Conservation (phyloP, 2,888 invertebrate genomes). For the Xestia xanthographa region DNA sequence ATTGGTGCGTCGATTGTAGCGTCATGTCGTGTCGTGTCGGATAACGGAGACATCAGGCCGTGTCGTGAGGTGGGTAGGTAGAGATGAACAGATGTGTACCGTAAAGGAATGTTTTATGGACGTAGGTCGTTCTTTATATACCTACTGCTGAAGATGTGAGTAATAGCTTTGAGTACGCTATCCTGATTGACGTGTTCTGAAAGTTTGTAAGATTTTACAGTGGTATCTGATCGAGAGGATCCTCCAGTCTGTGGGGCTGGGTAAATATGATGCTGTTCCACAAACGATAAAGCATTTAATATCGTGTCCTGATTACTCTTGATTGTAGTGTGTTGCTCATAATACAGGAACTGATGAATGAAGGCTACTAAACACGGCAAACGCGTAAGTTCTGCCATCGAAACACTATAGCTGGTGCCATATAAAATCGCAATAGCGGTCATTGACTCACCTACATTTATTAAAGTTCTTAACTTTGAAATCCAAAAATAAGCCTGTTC, state of each 20-base stretch:
- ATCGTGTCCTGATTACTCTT: no score
- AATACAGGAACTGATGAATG: no score
- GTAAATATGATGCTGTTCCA: no score
- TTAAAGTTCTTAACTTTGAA: no score
- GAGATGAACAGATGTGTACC: slow-evolving; percentile 17
- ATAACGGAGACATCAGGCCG: slow-evolving; percentile 57
- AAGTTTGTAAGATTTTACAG: not conserved
- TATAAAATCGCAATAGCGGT: no score
- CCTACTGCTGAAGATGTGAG: not conserved
- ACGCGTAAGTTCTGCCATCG: no score
- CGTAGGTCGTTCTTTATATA: not conserved
- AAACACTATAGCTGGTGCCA: no score
- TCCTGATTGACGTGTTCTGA: not conserved
- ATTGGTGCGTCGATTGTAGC: slow-evolving; percentile 57
- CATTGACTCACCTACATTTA: no score
- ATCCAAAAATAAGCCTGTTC: no score
- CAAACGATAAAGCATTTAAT: no score
- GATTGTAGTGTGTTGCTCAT: no score
- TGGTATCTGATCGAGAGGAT: not conserved
- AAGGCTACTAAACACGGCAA: no score
- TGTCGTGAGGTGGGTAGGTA: slow-evolving; percentile 7
- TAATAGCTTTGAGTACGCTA: not conserved
- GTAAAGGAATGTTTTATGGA: slow-evolving; percentile 9
- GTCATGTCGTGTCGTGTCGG: slow-evolving; percentile 43
- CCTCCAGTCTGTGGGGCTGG: not conserved